phyloP scores from a whole-genome alignment of 2,113 vertebrate genomes.

The Rana temporaria region DNA sequence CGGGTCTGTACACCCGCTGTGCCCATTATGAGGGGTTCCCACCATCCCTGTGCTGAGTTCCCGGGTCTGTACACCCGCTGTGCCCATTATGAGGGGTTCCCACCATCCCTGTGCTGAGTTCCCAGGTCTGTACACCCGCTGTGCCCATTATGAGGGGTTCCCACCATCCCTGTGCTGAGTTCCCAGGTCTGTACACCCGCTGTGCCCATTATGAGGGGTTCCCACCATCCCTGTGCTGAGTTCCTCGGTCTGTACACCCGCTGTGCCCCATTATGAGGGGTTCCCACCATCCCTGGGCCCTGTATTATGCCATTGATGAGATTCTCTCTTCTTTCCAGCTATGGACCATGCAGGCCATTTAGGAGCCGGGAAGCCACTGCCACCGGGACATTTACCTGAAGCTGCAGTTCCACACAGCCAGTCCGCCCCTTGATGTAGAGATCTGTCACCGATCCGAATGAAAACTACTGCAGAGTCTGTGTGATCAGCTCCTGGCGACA shows the following conservation, averaged over 20 bases:
- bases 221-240: background rate
- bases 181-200: background rate
- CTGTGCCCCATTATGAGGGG: background rate
- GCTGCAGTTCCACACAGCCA: slow-evolving; percentile 40
- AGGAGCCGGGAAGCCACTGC: slow-evolving; percentile 61
- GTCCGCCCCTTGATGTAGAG: background rate
- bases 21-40: background rate
- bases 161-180: background rate
- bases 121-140: background rate
- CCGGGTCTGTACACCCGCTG: background rate
- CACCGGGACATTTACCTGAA: slow-evolving; percentile 62
- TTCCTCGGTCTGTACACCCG: background rate
- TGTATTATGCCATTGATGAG: background rate
- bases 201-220: background rate
- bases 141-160: background rate
- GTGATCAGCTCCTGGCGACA: background rate
- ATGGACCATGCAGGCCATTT: slow-evolving; percentile 59
- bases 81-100: background rate
- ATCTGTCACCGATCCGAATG: background rate
- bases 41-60: background rate
- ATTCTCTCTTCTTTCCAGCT: slow-evolving; percentile 55
- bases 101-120: background rate
- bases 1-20: background rate
- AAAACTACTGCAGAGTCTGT: slow-evolving; percentile 1
- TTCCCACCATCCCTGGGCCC: background rate